These are phyloP conservation scores for Rhopalosiphum nymphaeae DNA, from an alignment of 2,888 invertebrate genomes.

Conservation along the genomic window DNA sequence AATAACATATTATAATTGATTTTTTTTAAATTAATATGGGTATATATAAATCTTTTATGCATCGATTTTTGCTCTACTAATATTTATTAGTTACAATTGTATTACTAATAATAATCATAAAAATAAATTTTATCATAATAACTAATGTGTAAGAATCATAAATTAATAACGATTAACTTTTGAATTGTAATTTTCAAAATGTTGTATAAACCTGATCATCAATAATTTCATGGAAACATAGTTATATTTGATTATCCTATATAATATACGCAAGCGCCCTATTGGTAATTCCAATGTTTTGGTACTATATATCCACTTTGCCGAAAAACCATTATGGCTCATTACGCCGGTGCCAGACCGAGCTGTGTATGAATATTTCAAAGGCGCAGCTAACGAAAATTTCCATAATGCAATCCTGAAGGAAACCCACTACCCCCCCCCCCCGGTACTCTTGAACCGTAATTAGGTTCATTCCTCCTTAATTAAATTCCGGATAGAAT, in stretches of 20 bases:
- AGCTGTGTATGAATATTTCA: slow-evolving; percentile 63
- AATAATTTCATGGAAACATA: slow-evolving; percentile 16
- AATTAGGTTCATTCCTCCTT: slow-evolving; percentile 62
- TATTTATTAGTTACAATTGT: not conserved
- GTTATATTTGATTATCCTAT: slow-evolving; percentile 44
- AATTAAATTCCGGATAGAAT: slow-evolving; percentile 61
- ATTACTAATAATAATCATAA: not conserved
- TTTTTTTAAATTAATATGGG: not conserved
- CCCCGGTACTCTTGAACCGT: slow-evolving; percentile 36
- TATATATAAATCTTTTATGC: not conserved
- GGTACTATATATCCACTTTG: slow-evolving; percentile 22
- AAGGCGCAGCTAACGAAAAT: slow-evolving; percentile 62
- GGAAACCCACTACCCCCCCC: not conserved
- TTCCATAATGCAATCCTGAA: slow-evolving; percentile 63
- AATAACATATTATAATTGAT: not conserved
- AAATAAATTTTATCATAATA: not conserved
- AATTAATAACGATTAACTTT: not conserved
- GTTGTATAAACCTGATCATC: not conserved
- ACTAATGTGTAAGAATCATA: not conserved
- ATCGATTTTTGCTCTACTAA: not conserved
- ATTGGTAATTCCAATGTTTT: slow-evolving; percentile 43
- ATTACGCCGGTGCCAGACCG: slow-evolving; percentile 42
- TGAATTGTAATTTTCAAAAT: not conserved
- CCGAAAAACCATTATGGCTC: slow-evolving; percentile 57
- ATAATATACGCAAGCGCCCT: not conserved